phyloP scores from a whole-genome alignment of 2,888 invertebrate species.

The Drosophila fulvimacula region DNA sequence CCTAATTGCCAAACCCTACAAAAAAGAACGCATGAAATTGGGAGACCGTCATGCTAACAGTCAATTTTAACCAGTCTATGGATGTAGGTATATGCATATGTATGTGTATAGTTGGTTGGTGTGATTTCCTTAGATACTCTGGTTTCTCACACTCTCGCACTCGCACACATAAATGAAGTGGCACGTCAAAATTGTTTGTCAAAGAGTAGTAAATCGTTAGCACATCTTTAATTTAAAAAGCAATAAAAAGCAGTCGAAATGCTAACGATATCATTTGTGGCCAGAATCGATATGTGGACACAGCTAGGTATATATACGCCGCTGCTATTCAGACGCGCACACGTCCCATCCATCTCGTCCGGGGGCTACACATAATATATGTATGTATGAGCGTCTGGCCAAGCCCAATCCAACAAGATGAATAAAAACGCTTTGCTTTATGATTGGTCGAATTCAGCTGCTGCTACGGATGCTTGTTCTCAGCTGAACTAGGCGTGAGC shows the following conservation, averaged over 20 bases:
- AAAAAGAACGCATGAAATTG: slow-evolving; percentile 18
- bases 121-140: slow-evolving; percentile 24
- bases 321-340: background rate
- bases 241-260: slow-evolving; percentile 26
- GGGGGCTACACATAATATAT: background rate
- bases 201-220: slow-evolving; percentile 39
- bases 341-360: background rate
- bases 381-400: background rate
- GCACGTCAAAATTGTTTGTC: slow-evolving; percentile 19
- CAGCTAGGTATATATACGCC: background rate
- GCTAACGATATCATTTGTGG: slow-evolving; percentile 20
- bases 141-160: slow-evolving; percentile 15
- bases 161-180: slow-evolving; percentile 22
- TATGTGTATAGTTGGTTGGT: slow-evolving; percentile 8
- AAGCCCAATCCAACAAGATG: slow-evolving; percentile 23
- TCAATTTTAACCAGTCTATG: slow-evolving; percentile 5
- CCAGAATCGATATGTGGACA: slow-evolving; percentile 2
- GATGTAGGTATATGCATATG: no score
- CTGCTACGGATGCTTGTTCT: slow-evolving; percentile 33
- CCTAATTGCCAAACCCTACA: slow-evolving; percentile 35
- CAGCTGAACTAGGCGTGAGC: slow-evolving; percentile 11
- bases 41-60: slow-evolving; percentile 20
- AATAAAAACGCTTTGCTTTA: slow-evolving; percentile 13
- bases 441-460: slow-evolving; percentile 35
- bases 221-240: slow-evolving; percentile 36